phyloP scores from a whole-genome alignment of 2,888 invertebrate genomes.

The Sinopyrophorus schimmeli region DNA sequence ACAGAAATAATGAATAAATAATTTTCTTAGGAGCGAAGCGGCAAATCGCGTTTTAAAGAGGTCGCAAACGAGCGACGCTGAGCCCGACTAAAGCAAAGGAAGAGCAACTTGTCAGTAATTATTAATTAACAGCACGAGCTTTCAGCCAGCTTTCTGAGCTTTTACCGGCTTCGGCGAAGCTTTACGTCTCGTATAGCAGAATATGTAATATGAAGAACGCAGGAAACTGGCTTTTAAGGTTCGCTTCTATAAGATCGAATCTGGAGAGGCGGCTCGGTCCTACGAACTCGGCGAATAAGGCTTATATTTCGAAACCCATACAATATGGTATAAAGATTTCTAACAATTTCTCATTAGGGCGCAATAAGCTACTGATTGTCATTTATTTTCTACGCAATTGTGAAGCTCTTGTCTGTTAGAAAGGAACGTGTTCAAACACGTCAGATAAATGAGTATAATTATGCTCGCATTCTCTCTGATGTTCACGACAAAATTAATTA shows the following conservation, averaged over 20 bases:
- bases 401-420: constrained; percentile 49
- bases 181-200: constrained; percentile 51
- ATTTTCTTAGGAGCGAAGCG: constrained; percentile 10
- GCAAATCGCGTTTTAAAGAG: constrained; percentile 15
- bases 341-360: constrained; percentile 56
- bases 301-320: constrained; percentile 36
- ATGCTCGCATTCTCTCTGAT: constrained; percentile 34
- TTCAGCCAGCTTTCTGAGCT: constrained; percentile 59
- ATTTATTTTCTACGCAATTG: constrained; percentile 55
- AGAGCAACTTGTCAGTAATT: constrained; percentile 60
- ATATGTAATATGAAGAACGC: constrained; percentile 52
- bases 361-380: constrained; percentile 55
- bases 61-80: constrained; percentile 39
- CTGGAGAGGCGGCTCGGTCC: constrained; percentile 17
- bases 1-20: not conserved
- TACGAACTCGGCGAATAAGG: constrained; percentile 35
- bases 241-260: constrained; percentile 25
- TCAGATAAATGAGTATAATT: constrained; percentile 52
- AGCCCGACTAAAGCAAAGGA: constrained; percentile 54
- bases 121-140: constrained; percentile 60
- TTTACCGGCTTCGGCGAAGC: constrained; percentile 57
- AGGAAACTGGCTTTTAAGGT: constrained; percentile 36
- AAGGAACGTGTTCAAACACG: constrained; percentile 48
- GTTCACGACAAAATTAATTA: constrained; percentile 33
- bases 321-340: constrained; percentile 50